Base-by-base conservation (phyloP, 2,797 vertebrate species). In the Odontamblyopus lacepedii region DNA sequence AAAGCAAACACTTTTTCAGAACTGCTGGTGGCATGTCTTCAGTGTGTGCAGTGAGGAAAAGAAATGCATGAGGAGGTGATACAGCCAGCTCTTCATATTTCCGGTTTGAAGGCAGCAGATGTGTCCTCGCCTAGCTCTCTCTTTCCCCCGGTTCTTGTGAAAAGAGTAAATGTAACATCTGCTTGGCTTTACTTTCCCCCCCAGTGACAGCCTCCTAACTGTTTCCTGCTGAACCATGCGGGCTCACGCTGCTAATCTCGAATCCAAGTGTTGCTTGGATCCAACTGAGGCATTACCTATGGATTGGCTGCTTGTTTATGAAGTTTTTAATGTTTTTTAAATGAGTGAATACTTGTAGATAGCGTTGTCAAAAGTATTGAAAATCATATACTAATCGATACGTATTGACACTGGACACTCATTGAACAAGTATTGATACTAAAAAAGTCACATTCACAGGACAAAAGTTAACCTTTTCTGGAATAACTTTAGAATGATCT, bases 161-260 rank as follows among this genome's bases (percentile, higher is more conserved):
- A 29, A 71, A 85, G 57, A 65, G 65, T 78, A 72, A 77, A 76
- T 71, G 72, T 72, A 83, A 75, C 85, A 90, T 80, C 86, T 84
- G 85, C 84, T 80, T 77, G 73, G 72, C 69, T 84, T 87, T 81
- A 68, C 66, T 19, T 41, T 67, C 35, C 70, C 71, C 75, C 75
- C 63, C 69, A 30, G 82, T 82, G 81, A 86, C 69, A 83, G 18
- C 70, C 65, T 73, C 69, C 65, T 71, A 78, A 73, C 73, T 81
- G 71, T 82, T 13, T 79, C 80, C 78, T 69, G 76, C 74, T 75
- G 78, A 88, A 82, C 70, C 72, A 65, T 64, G 4, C 62, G 19
- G 65, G 63, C 73, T 73, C 30, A 27, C 63, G 56, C 69, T 67
- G 70, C 68, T 71, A 72, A 67, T 63, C 61, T 67, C 56, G 64